phyloP scores from a whole-genome alignment of 2,113 vertebrate genomes.

The Oryctolagus cuniculus region DNA sequence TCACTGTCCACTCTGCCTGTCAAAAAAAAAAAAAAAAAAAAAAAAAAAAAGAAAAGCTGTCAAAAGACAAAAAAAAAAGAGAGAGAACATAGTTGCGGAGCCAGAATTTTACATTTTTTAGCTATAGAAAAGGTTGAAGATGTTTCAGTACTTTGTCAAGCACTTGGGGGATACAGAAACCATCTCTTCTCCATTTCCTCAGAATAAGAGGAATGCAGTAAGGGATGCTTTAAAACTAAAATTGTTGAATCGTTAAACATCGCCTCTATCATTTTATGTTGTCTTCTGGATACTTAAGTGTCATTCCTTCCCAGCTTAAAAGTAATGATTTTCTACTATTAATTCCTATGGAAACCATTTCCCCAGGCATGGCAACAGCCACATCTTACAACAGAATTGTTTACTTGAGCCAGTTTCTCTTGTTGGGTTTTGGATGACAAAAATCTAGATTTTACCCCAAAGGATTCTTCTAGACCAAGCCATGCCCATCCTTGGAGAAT shows the following conservation, averaged over 20 bases:
- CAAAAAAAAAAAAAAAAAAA: too few species aligned
- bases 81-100: background rate
- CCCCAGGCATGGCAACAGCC: background rate
- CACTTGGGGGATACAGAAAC: background rate
- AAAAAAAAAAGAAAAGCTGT: background rate
- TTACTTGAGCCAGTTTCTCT: conserved; percentile 49
- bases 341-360: conserved; percentile 67
- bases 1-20: too few species aligned
- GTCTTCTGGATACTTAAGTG: conserved; percentile 62
- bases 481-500: background rate
- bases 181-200: background rate
- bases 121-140: background rate
- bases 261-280: conserved; percentile 16
- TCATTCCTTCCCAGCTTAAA: conserved; percentile 54
- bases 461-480: background rate
- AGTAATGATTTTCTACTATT: conserved; percentile 63
- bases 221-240: background rate
- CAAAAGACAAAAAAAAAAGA: background rate
- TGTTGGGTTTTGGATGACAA: background rate
- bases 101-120: background rate
- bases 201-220: background rate
- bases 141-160: background rate
- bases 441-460: background rate
- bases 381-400: conserved; percentile 5
- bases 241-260: background rate